Evolutionary conservation across 2,888 invertebrate species (phyloP).

Genomic region (Rugalucina vietnamica): DNA sequence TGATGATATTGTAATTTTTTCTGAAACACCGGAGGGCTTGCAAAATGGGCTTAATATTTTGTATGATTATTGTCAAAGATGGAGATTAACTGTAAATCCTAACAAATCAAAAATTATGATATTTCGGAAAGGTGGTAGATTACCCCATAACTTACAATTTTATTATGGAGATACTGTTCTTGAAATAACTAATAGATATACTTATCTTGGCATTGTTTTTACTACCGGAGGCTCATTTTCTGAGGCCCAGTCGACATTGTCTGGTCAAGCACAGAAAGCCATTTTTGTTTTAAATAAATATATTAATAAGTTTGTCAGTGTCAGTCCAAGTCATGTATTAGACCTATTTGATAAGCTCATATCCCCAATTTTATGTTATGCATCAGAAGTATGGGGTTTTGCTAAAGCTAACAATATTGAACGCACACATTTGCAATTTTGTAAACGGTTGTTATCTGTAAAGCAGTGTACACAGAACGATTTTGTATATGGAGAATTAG

Average conservation of each 20-base stretch:
- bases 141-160: background rate
- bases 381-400: background rate
- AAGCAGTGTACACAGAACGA: background rate
- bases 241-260: background rate
- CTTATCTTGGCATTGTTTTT: slow-evolving; percentile 3
- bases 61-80: slow-evolving; percentile 16
- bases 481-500: background rate
- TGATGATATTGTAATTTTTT: slow-evolving; percentile 24
- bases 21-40: slow-evolving; percentile 5
- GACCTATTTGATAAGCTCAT: background rate
- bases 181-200: slow-evolving; percentile 3
- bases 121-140: slow-evolving; percentile 1
- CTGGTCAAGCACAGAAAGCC: background rate
- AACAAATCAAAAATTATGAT: slow-evolving; percentile 16
- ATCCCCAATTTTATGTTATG: background rate
- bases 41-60: slow-evolving; percentile 2
- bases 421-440: slow-evolving; percentile 3
- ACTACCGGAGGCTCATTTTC: background rate
- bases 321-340: background rate
- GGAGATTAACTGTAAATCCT: slow-evolving; percentile 11
- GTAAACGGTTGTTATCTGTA: background rate
- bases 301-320: background rate
- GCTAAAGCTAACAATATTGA: background rate
- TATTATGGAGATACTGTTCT: background rate
- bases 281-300: slow-evolving; percentile 19